Conservation (phyloP, 2,888 invertebrate species). For the Exocentrus adspersus region DNA sequence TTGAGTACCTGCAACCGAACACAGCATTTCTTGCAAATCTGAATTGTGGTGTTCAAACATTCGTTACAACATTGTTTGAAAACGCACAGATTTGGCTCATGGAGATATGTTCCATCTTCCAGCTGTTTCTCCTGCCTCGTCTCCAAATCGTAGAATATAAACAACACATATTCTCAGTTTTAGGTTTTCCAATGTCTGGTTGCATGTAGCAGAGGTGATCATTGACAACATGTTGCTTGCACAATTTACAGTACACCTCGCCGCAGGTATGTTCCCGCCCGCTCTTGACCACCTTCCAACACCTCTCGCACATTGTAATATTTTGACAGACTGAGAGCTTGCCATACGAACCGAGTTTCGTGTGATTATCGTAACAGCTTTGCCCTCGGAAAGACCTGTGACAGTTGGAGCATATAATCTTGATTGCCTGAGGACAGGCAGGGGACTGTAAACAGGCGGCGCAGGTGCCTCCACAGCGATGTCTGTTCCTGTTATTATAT, state of each 20-base stretch:
- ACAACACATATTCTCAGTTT: neutral
- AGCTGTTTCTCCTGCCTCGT: too few relatives aligned
- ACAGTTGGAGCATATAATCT: neutral
- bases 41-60: neutral
- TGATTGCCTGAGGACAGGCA: neutral
- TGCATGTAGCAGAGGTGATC: neutral
- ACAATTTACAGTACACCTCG: too few relatives aligned
- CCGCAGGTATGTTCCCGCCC: too few relatives aligned
- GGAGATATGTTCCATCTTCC: neutral
- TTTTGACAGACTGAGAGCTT: neutral
- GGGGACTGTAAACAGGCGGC: slow-evolving; percentile 12
- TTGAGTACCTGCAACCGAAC: too few relatives aligned
- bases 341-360: neutral
- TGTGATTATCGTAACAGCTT: neutral
- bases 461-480: slow-evolving; percentile 20
- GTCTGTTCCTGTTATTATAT: slow-evolving; percentile 25
- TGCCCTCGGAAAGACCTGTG: neutral
- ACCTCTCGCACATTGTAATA: neutral
- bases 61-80: neutral
- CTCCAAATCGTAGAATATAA: too few relatives aligned
- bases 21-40: neutral
- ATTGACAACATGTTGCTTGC: too few relatives aligned
- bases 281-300: neutral
- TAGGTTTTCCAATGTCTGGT: neutral
- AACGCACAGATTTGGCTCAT: too few relatives aligned